Base-by-base conservation (phyloP, 2,888 invertebrate genomes). In the Mesopsocus fuscifrons region DNA sequence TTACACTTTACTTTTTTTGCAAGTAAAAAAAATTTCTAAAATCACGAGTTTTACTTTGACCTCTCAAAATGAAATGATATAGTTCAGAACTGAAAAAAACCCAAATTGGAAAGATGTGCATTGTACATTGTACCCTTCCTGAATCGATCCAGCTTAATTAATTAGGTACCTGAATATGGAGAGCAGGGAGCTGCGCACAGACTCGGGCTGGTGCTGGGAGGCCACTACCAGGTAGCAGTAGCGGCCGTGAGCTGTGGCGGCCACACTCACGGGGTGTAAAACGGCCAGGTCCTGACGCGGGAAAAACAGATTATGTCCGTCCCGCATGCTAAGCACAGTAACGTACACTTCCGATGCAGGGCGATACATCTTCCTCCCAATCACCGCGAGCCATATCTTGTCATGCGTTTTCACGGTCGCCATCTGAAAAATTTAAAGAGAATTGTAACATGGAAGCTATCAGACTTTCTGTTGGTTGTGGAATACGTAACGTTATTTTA, bases 371-470 rank as follows among this genome's bases (percentile, higher is more conserved):
- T 38, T 21, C 20, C 20, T 15, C 20, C 21, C 20, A 11, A 38
- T 38, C 20, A 18, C 38, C 13, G 38, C 38, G 21, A 58, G 44
- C 42, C 52, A 54, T 2, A 51, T 46, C 16, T 41, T 44, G 5
- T 49, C 45, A 2, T 48, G 43, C 9, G 53, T 50, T 15, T 34
- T 48, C 4, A 53, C 18, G 4, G 52, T 44, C 17, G 51, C 46
- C 17, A 52, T 52, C 57, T 57, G 38, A 46, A 54, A 49, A 20
- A 9, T 16, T 30, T 11, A 30, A 30, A 30, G n/a, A 30, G n/a
- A 30, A 30, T 9, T 30, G 30, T 30, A 11, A 30, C 9, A 30
- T 11, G n/a, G n/a, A 30, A n/a, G 30, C 30, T 30, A 30, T 9
- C 9, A 9, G 9, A 30, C 9, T 11, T 30, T 30, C n/a, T 30